phyloP scores from a whole-genome alignment of 2,113 vertebrate species.

The Corythaixoides concolor region DNA sequence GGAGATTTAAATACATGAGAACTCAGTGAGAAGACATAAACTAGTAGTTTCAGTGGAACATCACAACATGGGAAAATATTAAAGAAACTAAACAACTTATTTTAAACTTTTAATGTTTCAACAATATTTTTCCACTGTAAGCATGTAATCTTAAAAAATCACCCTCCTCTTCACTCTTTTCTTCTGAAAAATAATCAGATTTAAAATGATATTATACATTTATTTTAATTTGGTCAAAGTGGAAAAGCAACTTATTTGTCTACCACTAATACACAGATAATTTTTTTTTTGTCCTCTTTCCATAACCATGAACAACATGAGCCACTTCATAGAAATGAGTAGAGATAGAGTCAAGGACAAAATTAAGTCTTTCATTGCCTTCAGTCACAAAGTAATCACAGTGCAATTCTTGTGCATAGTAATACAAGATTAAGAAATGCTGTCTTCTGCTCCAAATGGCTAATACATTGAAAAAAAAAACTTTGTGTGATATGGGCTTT shows the following conservation, averaged over 20 bases:
- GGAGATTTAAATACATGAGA: not conserved
- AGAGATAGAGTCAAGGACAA: not conserved
- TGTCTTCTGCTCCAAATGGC: not conserved
- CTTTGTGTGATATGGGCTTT: not conserved
- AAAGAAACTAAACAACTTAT: not conserved
- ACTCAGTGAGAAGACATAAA: not conserved
- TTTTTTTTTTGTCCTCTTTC: not conserved
- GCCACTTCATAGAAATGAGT: not conserved
- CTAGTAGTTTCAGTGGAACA: not conserved
- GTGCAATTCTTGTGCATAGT: not conserved
- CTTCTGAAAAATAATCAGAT: not conserved
- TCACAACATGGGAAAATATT: not conserved
- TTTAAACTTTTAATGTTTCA: not conserved
- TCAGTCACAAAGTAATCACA: not conserved
- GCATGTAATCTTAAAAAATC: not conserved
- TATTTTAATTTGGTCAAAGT: not conserved
- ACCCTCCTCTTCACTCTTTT: not conserved
- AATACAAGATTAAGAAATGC: not conserved
- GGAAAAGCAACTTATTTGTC: not conserved
- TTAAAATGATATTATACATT: not conserved
- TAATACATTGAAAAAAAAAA: not conserved
- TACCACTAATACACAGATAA: not conserved
- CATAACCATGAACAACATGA: not conserved
- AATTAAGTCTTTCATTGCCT: not conserved
- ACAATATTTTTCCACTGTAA: not conserved